Base-by-base conservation (phyloP, 64 coral and sea anemone species). In the Stichodactyla helianthus region DNA sequence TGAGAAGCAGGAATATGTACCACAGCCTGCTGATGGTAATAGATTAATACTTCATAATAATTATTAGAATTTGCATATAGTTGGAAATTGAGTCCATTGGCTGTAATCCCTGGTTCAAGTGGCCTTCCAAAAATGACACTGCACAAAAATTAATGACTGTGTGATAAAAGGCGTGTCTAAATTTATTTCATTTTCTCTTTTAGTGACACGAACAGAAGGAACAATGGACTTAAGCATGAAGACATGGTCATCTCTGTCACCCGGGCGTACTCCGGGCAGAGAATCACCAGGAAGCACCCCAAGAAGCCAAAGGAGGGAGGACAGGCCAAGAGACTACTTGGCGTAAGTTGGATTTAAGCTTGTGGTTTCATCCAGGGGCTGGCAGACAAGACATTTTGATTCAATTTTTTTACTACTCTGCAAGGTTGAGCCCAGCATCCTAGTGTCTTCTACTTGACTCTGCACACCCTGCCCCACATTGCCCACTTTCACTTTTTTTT, bases 1-100 rank as follows among this genome's bases (percentile, higher is more conserved):
- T 53, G 83, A 84, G 22, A 63, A 59, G 8, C 83, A 59, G n/a
- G 50, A 51, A 19, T 81, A 81, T 63, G 83, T 84, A 17, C 83
- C 83, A 53, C 54, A 84, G 53, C 83, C 83, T 26, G 83, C 83
- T 84, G 83, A 84, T 14, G 83, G 83, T 84, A 84, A 68, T 68
- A 22, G 19, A 7, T 22, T 68, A 68, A 23, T 35, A 7, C 79
- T 18, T 44, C 35, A 44, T 44, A 2, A 44, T 44, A 44, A 44
- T 44, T 44, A 44, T 44, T 44, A 44, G 35, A 44, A 44, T 44
- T 44, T 44, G 35, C 35, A 44, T 2, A 44, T 44, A 2, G 0
- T 0, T 44, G 35, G 35, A 44, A 44, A 44, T 44, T 44, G 4
- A 44, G 35, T 44, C 35, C 35, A 44, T 44, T 44, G 35, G 0